These are phyloP conservation scores for Lordiphosa collinella DNA, from an alignment of 1,140 invertebrate genomes.

Conservation along the genomic window DNA sequence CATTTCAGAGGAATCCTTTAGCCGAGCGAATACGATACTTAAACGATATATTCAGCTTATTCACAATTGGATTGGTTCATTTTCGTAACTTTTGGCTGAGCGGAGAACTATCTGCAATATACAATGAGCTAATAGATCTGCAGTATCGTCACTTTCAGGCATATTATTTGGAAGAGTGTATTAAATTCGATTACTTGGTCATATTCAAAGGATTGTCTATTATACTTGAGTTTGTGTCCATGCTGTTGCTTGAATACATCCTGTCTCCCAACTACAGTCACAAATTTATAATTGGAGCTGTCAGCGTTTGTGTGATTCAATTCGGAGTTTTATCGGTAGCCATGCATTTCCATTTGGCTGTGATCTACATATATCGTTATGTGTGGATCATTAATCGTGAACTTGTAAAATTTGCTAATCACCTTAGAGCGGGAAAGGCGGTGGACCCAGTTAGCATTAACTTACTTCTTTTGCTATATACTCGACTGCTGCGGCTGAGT, in stretches of 20 bases:
- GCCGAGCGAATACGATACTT: background rate
- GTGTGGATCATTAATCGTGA: slow-evolving; percentile 39
- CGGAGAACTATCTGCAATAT: background rate
- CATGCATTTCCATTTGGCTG: slow-evolving; percentile 14
- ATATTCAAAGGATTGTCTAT: background rate
- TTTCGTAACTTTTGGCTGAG: background rate
- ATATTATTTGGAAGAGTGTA: background rate
- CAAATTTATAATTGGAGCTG: too few relatives aligned
- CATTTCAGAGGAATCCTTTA: background rate
- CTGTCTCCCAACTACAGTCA: background rate
- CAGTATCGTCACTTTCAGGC: background rate
- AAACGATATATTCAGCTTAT: background rate
- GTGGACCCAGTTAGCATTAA: background rate
- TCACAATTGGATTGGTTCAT: background rate
- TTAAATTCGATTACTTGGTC: background rate
- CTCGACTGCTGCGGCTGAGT: slow-evolving; percentile 19
- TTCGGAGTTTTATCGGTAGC: too few relatives aligned
- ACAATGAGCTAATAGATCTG: background rate
- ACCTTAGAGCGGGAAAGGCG: background rate
- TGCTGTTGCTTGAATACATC: background rate
- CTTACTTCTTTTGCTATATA: slow-evolving; percentile 10
- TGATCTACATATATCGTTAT: slow-evolving; percentile 30
- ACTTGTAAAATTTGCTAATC: slow-evolving; percentile 5
- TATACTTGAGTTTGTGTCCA: background rate
- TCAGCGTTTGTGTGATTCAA: too few relatives aligned